Evolutionary conservation across 1,140 invertebrate genomes (phyloP), one percentile per base, ranked within the genome.

Genomic region (Ruditapes philippinarum): DNA sequence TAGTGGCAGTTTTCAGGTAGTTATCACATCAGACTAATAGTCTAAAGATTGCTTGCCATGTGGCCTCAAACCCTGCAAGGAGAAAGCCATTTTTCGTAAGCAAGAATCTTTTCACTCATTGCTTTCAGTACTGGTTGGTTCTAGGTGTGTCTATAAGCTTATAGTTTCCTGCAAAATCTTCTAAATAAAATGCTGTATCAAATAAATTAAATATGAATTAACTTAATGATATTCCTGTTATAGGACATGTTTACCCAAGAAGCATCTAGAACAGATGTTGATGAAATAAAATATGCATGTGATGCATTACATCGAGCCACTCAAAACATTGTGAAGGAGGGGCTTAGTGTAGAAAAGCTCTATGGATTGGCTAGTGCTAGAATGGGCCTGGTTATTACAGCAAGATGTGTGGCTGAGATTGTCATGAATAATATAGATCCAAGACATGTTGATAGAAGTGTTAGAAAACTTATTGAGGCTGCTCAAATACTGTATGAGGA

Each of bases 401-500:
- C 91, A 40, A 89, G 89, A 60, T 89, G 68, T 25, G 84, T 94
- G 51, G 57, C 91, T 25, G 86, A 60, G 36, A 45, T 90, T 11
- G 51, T 79, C n/a, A 62, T 82, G 49, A 65, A 45, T 40, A 28
- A 81, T 74, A 36, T 87, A 68, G 76, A 65, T 49, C 54, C 83
- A 36, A 79, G 79, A 5, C 82, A 80, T 45, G 68, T 60, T 42
- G 42, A 68, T 42, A 54, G 57, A 40, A n/a, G 36, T 14, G n/a
- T 70, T 14, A 85, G 62, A 45, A 80, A 70, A 79, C 36, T 92
- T 28, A 60, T 92, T 28, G 78, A 88, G 11, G 89, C 79, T 42
- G 91, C 90, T 40, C 79, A 65, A 38, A 79, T 76, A 62, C 62
- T 92, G 17, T 90, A 83, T 89, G 91, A 92, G 51, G 84, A 89